These are phyloP conservation scores for Epinotia bilunana DNA, from an alignment of 2,888 invertebrate species.

Conservation along the genomic window DNA sequence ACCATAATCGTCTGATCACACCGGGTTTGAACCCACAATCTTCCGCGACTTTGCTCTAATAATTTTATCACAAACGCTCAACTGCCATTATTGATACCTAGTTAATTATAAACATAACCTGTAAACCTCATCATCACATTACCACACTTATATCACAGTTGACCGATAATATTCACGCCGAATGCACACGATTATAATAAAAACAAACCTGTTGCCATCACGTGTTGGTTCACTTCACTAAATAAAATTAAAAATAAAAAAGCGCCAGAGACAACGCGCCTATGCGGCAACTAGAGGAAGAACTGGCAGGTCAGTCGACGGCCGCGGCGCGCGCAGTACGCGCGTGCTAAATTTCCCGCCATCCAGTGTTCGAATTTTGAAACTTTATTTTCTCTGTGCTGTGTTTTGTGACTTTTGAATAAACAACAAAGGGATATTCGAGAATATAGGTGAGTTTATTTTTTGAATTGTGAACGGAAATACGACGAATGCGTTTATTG, in stretches of 20 bases:
- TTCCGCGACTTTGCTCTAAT: slow-evolving; percentile 16
- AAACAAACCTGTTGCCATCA: slow-evolving; percentile 46
- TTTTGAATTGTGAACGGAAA: neutral
- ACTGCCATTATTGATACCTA: neutral
- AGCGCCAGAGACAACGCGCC: slow-evolving; percentile 43
- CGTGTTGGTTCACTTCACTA: slow-evolving; percentile 43
- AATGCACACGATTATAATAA: slow-evolving; percentile 37
- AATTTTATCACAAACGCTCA: slow-evolving; percentile 8
- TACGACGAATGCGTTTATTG: neutral
- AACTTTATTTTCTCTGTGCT: slow-evolving; percentile 47
- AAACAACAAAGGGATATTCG: slow-evolving; percentile 35
- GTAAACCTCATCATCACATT: slow-evolving; percentile 15
- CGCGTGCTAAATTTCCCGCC: slow-evolving; percentile 56
- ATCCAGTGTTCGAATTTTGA: slow-evolving; percentile 49
- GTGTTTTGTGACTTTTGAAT: slow-evolving; percentile 46
- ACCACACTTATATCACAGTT: slow-evolving; percentile 27
- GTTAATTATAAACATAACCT: slow-evolving; percentile 27
- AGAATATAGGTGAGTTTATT: slow-evolving; percentile 42
- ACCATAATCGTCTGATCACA: neutral
- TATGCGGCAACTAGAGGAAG: slow-evolving; percentile 41
- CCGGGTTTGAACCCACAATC: slow-evolving; percentile 13
- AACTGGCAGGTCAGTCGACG: slow-evolving; percentile 62
- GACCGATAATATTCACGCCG: slow-evolving; percentile 40
- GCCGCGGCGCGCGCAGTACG: slow-evolving; percentile 59
- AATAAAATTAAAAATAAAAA: slow-evolving; percentile 43